Conservation (phyloP, 2,797 vertebrate genomes). For the Ptychobarbus kaznakovi region DNA sequence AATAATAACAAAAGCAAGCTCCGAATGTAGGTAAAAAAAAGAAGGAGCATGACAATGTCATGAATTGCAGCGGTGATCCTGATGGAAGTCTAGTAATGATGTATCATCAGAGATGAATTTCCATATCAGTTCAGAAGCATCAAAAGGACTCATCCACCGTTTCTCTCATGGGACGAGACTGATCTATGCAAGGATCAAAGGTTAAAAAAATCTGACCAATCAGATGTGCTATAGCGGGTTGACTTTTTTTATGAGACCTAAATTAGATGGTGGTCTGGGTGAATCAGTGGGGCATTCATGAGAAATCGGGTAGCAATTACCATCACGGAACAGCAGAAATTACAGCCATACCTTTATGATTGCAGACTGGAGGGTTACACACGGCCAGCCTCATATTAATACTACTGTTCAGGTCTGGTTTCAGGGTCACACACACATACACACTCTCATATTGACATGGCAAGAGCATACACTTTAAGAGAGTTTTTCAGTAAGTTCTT, state of each 20-base stretch:
- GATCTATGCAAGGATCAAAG: slow-evolving; percentile 42
- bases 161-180: slow-evolving; percentile 21
- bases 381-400: slow-evolving; percentile 35
- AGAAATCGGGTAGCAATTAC: slow-evolving; percentile 72
- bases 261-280: slow-evolving; percentile 51
- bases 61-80: background rate
- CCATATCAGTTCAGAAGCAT: slow-evolving; percentile 38
- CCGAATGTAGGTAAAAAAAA: background rate
- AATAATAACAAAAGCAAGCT: background rate
- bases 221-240: slow-evolving; percentile 21
- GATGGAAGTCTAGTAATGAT: slow-evolving; percentile 34
- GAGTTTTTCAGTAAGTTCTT: slow-evolving; percentile 59
- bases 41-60: background rate
- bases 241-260: slow-evolving; percentile 16
- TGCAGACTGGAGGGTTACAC: slow-evolving; percentile 68
- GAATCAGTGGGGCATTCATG: slow-evolving; percentile 62
- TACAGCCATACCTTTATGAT: slow-evolving; percentile 74
- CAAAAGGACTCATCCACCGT: slow-evolving; percentile 28
- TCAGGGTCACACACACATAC: slow-evolving; percentile 20
- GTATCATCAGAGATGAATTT: slow-evolving; percentile 11
- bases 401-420: slow-evolving; percentile 37
- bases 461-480: slow-evolving; percentile 44
- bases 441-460: slow-evolving; percentile 30
- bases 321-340: slow-evolving; percentile 72
- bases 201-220: slow-evolving; percentile 54